phyloP scores from a whole-genome alignment of 1,140 invertebrate species.

The Heliconius melpomene region DNA sequence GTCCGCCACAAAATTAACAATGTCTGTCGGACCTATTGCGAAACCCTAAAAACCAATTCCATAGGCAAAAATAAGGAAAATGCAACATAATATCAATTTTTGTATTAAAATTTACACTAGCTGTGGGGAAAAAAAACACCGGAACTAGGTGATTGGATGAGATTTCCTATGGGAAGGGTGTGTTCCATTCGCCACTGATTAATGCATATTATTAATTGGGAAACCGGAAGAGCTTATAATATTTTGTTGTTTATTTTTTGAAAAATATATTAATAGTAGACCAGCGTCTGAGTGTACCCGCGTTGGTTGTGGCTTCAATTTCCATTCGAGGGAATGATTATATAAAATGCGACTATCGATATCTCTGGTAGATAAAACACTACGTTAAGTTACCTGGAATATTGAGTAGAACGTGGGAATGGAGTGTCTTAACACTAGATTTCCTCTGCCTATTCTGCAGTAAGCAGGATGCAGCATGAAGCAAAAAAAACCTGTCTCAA shows the following conservation, averaged over 20 bases:
- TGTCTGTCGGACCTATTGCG: neutral
- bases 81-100: conserved; percentile 3
- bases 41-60: neutral
- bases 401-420: neutral
- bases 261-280: neutral
- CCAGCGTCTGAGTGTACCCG: neutral
- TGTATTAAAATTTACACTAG: conserved; percentile 11
- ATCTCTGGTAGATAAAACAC: neutral
- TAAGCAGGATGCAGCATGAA: neutral
- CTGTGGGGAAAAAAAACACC: conserved; percentile 8
- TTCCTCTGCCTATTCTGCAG: neutral
- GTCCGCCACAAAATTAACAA: no score
- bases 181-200: conserved; percentile 8
- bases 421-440: neutral
- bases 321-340: neutral
- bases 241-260: neutral
- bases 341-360: neutral
- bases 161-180: conserved; percentile 7
- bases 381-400: neutral
- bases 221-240: neutral
- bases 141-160: conserved; percentile 7
- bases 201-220: conserved; percentile 9
- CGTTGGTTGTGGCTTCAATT: neutral
- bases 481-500: neutral
- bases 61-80: neutral